Conservation (phyloP, 2,113 vertebrate genomes). For the Capreolus pygargus region DNA sequence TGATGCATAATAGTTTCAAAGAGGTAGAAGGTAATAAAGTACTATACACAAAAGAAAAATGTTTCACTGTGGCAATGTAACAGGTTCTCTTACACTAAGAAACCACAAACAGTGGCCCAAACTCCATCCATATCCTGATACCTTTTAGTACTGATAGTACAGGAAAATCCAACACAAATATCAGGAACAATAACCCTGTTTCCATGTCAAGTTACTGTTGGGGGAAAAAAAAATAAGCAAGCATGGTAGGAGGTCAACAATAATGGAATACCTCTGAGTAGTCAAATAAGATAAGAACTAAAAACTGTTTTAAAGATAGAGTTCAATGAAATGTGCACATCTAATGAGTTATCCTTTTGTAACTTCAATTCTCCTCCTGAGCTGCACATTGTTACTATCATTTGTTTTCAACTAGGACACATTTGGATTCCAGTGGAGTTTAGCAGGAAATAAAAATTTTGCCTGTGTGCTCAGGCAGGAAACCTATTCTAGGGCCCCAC, state of each 20-base stretch:
- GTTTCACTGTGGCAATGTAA: not conserved
- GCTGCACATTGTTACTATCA: not conserved
- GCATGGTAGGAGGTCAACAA: not conserved
- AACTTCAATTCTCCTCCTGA: not conserved
- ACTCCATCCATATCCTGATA: not conserved
- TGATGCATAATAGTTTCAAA: not conserved
- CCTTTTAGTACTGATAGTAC: not conserved
- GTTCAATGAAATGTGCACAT: not conserved
- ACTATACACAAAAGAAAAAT: not conserved
- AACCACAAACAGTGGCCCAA: not conserved
- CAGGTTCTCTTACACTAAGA: not conserved
- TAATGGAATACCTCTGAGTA: not conserved
- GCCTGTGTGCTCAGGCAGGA: not conserved
- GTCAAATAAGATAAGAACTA: not conserved
- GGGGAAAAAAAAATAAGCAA: not conserved
- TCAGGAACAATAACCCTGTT: not conserved
- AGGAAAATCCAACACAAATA: not conserved
- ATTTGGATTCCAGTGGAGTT: not conserved
- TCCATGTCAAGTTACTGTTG: not conserved
- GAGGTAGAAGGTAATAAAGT: not conserved
- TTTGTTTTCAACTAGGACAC: not conserved
- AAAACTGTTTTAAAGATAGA: slow-evolving; percentile 21
- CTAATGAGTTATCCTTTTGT: not conserved
- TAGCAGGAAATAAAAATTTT: not conserved
- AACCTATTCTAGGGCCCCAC: not conserved